Base-by-base conservation (phyloP, 2,113 vertebrate genomes). In the Lepus americanus region DNA sequence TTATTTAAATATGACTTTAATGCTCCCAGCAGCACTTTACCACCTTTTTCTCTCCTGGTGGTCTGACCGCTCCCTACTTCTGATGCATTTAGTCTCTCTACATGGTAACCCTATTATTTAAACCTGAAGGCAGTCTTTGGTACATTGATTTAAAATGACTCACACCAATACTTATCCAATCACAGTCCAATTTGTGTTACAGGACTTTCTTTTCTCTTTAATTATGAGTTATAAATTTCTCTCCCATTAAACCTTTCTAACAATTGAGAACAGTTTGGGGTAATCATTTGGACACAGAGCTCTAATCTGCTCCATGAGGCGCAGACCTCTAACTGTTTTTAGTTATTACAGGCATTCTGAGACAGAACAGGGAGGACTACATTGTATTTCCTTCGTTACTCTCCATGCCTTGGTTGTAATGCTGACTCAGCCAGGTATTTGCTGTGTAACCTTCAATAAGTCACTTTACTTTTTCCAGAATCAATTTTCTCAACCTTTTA, bases 401-500 rank as follows among this genome's bases (percentile, higher is more conserved):
- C 51, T 36, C 59, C 7, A 51, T 17, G 29, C 20, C 67, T 69
- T 29, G 6, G 20, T 64, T 83, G 13, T 51, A 79, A 94, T 82
- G 16, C 8, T 81, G 49, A 84, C 8, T 72, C 59, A 88, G 44
- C 19, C 16, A 16, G 1, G 89, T 44, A 73, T 55, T 78, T 94
- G 36, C 23, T n/a, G 4, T 67, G 25, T 25, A 63, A 63, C 6
- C 7, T 77, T 78, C 3, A 49, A 31, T 67, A 63, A 53, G 14
- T 78, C 51, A 0, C 5, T 88, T 76, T 64, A 78, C 9, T 66
- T 92, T 53, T 78, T 20, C 33, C 49, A 55, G 6, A 25, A 78
- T 83, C n/a, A 64, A 64, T 90, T 73, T 92, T 83, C 25, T 88
- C n/a, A 64, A 64, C 87, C 67, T 92, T 83, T 20, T 88, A 64